Evolutionary conservation across 1,140 invertebrate species (phyloP), one percentile per base, ranked within the genome.

Genomic region (Ostrea denselamellosa): DNA sequence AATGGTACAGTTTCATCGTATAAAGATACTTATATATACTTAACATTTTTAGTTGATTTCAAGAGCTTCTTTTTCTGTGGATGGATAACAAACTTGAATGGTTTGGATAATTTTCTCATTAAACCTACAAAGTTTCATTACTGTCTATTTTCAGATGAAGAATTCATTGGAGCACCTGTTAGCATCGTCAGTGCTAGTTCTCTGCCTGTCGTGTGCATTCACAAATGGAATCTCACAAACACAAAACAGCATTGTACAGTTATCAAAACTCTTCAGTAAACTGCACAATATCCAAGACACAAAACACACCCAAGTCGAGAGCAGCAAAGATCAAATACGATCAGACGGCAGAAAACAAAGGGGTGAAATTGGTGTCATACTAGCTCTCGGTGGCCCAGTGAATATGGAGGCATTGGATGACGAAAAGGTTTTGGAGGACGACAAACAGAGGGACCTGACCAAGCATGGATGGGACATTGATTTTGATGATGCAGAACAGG

Each of bases 401-500:
- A 56, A 62, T 10, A 51, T 85, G 82, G 82, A 83, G 52, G n/a
- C 82, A n/a, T 10, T 54, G 34, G 34, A 53, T 53, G 52, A 52
- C 4, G 52, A 83, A 8, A 83, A 83, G n/a, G 25, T 51, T 62
- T 5, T 62, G 56, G 56, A 62, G n/a, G 56, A 62, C 12, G 65
- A 71, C 68, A 28, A 25, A 77, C 68, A 77, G 9, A 77, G 25
- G 28, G 68, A 77, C 68, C 10, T 34, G 28, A 25, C 14, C 25
- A 77, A 77, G 8, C 25, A 25, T 12, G 68, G 12, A 12, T 77
- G 68, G 44, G 44, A 52, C 82, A 34, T 53, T 54, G 82, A 83
- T 54, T 54, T 54, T 82, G 71, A 77, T 54, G 71, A 85, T 14
- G 89, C 86, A 8, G 54, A 84, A 51, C 65, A 88, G 52, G 88